Conservation (phyloP, 1,140 invertebrate genomes). For the Plectrocnemia conspersa region DNA sequence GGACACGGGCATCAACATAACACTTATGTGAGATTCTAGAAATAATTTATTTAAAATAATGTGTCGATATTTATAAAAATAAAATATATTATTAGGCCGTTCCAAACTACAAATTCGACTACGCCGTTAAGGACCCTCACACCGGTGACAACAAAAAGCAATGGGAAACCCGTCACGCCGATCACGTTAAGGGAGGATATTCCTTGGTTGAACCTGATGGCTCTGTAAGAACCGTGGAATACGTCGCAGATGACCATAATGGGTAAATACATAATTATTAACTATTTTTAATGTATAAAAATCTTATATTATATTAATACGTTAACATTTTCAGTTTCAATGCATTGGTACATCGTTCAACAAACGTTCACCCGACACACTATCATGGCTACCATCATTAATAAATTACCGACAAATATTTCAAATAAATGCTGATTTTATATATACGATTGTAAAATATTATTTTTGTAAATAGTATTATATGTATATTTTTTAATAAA, state of each 20-base stretch:
- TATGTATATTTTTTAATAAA: neutral
- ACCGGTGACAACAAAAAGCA: conserved; percentile 58
- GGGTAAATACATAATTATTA: too few species aligned
- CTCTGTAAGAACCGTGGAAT: conserved; percentile 45
- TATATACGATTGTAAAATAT: neutral
- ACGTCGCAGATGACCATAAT: conserved; percentile 46
- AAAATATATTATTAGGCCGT: conserved; percentile 31
- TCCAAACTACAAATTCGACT: conserved; percentile 55
- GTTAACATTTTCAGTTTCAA: neutral
- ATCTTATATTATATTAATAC: too few species aligned
- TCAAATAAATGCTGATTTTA: neutral
- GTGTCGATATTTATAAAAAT: too few species aligned
- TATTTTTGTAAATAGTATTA: neutral
- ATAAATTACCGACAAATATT: neutral
- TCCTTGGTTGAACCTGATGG: conserved; percentile 50
- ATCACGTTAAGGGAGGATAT: conserved; percentile 47
- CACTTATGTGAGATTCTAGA: too few species aligned
- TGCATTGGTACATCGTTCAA: neutral
- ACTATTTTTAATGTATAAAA: too few species aligned
- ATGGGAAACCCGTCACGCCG: conserved; percentile 49
- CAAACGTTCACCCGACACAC: neutral
- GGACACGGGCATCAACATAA: conserved; percentile 13
- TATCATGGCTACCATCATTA: neutral
- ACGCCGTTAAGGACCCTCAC: conserved; percentile 59
- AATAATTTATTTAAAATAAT: too few species aligned